These are phyloP conservation scores for Lophochroa leadbeateri DNA, from an alignment of 2,113 vertebrate species.

Conservation along the genomic window DNA sequence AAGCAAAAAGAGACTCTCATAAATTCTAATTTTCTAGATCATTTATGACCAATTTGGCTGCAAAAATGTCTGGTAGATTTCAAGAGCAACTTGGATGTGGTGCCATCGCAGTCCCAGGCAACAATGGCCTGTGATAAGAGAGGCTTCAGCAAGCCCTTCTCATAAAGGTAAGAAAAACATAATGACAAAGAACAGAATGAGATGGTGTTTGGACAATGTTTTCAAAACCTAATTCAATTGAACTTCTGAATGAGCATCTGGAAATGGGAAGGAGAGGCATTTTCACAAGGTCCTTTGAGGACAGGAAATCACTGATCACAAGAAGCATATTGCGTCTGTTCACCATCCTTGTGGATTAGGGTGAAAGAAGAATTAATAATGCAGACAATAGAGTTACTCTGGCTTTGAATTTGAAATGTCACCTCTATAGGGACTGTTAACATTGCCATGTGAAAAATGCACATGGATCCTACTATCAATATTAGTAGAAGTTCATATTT, in stretches of 20 bases:
- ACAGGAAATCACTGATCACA: slow-evolving; percentile 5
- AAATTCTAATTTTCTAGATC: background rate
- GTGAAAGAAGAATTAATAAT: background rate
- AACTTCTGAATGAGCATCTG: slow-evolving; percentile 5
- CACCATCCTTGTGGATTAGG: background rate
- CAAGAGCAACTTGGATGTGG: background rate
- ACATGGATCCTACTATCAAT: background rate
- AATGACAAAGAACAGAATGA: background rate
- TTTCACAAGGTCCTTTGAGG: background rate
- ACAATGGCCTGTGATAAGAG: background rate
- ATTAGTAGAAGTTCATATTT: background rate
- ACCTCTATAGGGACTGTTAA: background rate
- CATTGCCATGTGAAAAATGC: background rate
- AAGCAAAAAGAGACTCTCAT: background rate
- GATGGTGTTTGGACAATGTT: background rate
- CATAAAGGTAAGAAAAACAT: background rate
- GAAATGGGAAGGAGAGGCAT: background rate
- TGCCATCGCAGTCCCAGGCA: background rate
- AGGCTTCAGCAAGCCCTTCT: background rate
- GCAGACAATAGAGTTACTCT: background rate
- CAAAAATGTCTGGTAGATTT: background rate
- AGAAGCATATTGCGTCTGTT: background rate
- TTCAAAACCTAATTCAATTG: slow-evolving; percentile 9
- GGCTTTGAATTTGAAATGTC: background rate
- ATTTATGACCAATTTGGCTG: background rate